Evolutionary conservation across 2,797 vertebrate genomes (phyloP), one percentile per base, ranked within the genome.

Genomic region (Cossypha polioptera): DNA sequence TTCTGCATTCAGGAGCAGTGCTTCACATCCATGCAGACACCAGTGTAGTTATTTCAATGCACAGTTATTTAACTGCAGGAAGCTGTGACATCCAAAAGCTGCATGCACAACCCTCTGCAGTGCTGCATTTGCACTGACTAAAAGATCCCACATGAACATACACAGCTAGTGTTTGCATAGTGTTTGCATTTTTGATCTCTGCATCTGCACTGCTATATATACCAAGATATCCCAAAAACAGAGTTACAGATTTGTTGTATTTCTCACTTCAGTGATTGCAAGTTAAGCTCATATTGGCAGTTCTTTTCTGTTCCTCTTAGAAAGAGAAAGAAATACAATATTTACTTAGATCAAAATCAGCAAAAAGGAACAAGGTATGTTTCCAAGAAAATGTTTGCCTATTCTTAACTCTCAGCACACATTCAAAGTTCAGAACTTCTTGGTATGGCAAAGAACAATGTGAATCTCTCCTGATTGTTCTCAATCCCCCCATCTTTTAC

Each of bases 51-150:
- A 80, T 83, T 87, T 63, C 65, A 71, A 1, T 47, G 65, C 42
- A 82, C 57, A 54, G 25, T 85, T 92, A n/a, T 87, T 93, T 83
- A 82, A 74, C 57, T 77, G 86, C 86, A 85, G 57, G 50, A 80
- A 92, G 78, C 73, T 86, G 66, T 92, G 76, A 81, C 79, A 94
- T 55, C 71, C 35, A 62, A 88, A 86, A 78, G 10, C 35, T 86
- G 50, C 50, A 42, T 51, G 57, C 11, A 68, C 48, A 86, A 15
- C 71, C 42, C 65, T 65, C 65, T 89, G 72, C 42, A 82, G 47
- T 51, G 57, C 25, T n/a, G 33, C 71, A 74, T 82, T 76, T 91
- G 43, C 68, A 71, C n/a, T 71, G 91, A 57, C 74, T 63, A 72
- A 50, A 93, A 85, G 45, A 67, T 67, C 88, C 22, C 45, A 87